A percentile compares a stretch with the other conserved stretches of the same genome.
phyloP scores from a whole-genome alignment of 2,888 invertebrate species.

The Pterostichus madidus region DNA sequence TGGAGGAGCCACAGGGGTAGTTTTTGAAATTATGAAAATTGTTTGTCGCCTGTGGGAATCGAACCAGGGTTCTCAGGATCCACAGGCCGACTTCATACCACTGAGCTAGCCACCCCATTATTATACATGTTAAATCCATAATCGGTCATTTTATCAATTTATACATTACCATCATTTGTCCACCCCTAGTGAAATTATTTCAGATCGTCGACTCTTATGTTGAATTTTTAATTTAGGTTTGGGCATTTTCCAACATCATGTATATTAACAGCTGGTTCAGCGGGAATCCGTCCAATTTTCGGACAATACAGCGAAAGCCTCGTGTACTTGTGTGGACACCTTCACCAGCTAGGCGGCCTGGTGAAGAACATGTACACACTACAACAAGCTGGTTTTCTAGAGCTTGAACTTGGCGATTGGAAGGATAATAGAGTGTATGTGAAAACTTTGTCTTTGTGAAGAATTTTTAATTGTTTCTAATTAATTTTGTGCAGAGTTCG shows the following conservation, averaged over 20 bases:
- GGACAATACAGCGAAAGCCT: constrained; percentile 82
- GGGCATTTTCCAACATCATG: constrained; percentile 96
- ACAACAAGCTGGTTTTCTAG: constrained; percentile 90
- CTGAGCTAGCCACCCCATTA: too few species aligned
- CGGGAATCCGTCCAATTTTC: constrained; percentile 80
- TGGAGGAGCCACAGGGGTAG: too few species aligned
- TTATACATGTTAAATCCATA: too few species aligned
- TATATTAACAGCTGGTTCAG: constrained; percentile 82
- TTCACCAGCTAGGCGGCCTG: constrained; percentile 89
- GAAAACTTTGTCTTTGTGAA: constrained; percentile 18
- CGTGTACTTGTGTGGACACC: constrained; percentile 93
- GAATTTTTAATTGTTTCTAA: neutral
- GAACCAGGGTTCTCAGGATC: too few species aligned
- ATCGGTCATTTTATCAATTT: too few species aligned
- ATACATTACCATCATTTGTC: too few species aligned
- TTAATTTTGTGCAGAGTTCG: constrained; percentile 81
- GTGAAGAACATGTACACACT: constrained; percentile 92
- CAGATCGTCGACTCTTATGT: too few species aligned
- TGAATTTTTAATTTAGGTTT: constrained; percentile 79
- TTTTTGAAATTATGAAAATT: too few species aligned
- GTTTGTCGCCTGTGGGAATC: too few species aligned
- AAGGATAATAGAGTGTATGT: constrained; percentile 91
- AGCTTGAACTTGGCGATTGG: constrained; percentile 95
- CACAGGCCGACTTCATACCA: too few species aligned
- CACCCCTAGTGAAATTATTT: too few species aligned